These are phyloP conservation scores for Okamejei kenojei DNA, from an alignment of 2,797 vertebrate genomes.

Conservation along the genomic window DNA sequence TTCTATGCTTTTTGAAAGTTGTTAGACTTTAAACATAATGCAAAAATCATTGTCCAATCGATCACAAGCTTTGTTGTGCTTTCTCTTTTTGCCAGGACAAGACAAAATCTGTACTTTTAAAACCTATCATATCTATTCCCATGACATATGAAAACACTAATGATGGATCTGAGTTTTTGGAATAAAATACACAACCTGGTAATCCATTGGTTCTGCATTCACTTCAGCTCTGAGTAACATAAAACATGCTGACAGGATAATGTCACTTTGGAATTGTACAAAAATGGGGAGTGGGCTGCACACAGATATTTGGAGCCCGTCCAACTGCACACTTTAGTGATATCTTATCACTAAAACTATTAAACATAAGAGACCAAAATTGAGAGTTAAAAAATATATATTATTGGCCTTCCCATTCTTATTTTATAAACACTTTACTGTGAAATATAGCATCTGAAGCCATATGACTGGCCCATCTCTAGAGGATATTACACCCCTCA, in stretches of 20 bases:
- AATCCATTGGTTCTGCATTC: conserved; percentile 35
- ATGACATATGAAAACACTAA: conserved; percentile 20
- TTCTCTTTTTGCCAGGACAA: conserved; percentile 24
- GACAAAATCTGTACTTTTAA: background rate
- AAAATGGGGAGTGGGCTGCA: background rate
- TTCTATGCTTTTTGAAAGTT: background rate
- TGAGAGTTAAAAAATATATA: background rate
- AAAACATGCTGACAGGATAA: conserved; percentile 19
- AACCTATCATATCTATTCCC: conserved; percentile 9
- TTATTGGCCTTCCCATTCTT: background rate
- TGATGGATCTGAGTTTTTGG: conserved; percentile 9
- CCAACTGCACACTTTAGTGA: background rate
- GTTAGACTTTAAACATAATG: background rate
- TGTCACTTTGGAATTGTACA: conserved; percentile 13
- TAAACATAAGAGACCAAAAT: background rate
- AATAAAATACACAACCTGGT: conserved; percentile 2
- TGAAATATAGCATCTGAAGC: background rate
- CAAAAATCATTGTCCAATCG: conserved; percentile 28
- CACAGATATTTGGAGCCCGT: background rate
- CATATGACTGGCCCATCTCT: background rate
- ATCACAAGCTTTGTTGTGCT: background rate
- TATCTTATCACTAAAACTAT: background rate
- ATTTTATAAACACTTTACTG: background rate
- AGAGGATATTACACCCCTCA: background rate
- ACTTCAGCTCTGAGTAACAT: background rate